Evolutionary conservation across 2,797 vertebrate genomes (phyloP).

Genomic region (Sparus aurata): DNA sequence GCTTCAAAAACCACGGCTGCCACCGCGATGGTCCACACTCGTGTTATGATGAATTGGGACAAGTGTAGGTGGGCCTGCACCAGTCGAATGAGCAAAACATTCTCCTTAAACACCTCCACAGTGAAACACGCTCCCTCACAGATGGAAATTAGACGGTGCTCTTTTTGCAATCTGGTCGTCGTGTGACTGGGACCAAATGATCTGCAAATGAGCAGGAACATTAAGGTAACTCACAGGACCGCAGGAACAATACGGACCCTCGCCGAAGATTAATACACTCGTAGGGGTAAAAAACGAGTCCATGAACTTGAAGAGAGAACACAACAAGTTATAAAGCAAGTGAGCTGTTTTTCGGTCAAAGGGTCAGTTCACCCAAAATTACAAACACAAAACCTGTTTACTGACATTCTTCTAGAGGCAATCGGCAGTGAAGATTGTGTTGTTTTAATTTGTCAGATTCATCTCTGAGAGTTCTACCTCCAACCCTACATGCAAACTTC

Average conservation of each 20-base stretch:
- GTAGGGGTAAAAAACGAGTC: background rate
- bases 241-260: background rate
- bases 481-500: too few relatives aligned
- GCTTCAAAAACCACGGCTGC: background rate
- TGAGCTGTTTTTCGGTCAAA: background rate
- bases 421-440: background rate
- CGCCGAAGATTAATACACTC: background rate
- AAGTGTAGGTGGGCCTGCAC: constrained; percentile 31
- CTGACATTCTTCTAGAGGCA: background rate
- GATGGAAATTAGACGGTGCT: constrained; percentile 7
- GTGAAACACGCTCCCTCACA: constrained; percentile 18
- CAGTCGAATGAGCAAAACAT: constrained; percentile 1
- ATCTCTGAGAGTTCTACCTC: background rate
- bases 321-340: background rate
- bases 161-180: constrained; percentile 15
- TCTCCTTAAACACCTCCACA: constrained; percentile 10
- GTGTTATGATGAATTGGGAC: background rate
- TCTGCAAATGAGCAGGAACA: constrained; percentile 36
- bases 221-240: constrained; percentile 2
- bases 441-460: background rate
- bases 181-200: background rate
- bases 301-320: background rate
- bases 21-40: constrained; percentile 5
- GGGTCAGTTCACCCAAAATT: background rate
- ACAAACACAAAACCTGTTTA: background rate